Percentiles rank a stretch among this genome's conserved stretches.
Conservation (phyloP, 53 echinoderm and acorn worm genomes). For the Paracentrotus lividus region DNA sequence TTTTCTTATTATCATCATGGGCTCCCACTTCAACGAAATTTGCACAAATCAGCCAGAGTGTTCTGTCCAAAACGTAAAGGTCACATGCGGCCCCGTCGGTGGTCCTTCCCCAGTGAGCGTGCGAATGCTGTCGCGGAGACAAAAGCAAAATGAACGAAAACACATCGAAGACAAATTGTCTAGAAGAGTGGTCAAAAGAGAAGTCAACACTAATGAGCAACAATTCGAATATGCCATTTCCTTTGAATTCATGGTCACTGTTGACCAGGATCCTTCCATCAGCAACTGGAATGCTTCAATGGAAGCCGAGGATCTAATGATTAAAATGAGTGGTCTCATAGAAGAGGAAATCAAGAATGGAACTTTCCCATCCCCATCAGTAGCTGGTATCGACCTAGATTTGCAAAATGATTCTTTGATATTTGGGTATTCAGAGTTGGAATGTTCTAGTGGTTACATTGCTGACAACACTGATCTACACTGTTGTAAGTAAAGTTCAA, state of each 20-base stretch:
- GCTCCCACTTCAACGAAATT: neutral
- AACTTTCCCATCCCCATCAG: constrained; percentile 40
- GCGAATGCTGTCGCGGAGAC: neutral
- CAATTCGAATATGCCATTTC: neutral
- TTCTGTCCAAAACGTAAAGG: constrained; percentile 75
- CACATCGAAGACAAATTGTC: neutral
- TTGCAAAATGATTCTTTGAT: constrained; percentile 50
- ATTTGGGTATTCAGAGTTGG: constrained; percentile 41
- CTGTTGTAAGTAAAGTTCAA: constrained; percentile 43
- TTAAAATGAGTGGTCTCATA: neutral
- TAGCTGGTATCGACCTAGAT: constrained; percentile 64
- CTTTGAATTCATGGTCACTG: constrained; percentile 43
- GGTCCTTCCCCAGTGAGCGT: neutral
- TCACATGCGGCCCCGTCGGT: constrained; percentile 70
- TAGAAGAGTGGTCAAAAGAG: neutral
- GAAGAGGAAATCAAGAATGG: neutral
- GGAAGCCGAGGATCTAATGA: constrained; percentile 9
- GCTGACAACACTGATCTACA: constrained; percentile 41
- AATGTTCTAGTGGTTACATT: constrained; percentile 13
- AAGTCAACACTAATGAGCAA: too few relatives aligned
- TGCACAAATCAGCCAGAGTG: constrained; percentile 63
- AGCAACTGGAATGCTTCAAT: constrained; percentile 37
- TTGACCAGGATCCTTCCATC: constrained; percentile 38
- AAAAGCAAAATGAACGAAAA: neutral
- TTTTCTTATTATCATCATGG: neutral